Evolutionary conservation across 1,140 invertebrate genomes (phyloP).

Genomic region (Bombus difficillimus): DNA sequence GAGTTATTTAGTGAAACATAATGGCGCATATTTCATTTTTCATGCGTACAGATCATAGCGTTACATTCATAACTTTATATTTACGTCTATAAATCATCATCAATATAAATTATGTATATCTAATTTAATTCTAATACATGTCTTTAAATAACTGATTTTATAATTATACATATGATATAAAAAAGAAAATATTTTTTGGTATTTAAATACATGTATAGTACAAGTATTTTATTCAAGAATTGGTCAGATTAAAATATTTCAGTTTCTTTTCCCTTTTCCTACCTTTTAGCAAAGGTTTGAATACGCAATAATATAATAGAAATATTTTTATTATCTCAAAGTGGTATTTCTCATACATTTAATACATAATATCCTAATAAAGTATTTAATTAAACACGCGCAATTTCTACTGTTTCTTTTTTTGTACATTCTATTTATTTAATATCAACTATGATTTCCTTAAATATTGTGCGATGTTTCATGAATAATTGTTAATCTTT

Average conservation of each 20-base stretch:
- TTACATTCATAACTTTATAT: neutral
- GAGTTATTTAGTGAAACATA: neutral
- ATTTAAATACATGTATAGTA: neutral
- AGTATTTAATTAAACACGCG: constrained; percentile 1
- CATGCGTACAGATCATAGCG: neutral
- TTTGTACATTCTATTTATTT: neutral
- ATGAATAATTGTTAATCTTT: neutral
- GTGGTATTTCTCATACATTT: neutral
- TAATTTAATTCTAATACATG: neutral
- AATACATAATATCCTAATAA: neutral
- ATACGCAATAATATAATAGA: neutral
- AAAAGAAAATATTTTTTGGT: neutral
- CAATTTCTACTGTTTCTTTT: neutral
- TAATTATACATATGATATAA: constrained; percentile 1
- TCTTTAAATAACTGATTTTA: neutral
- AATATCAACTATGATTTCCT: neutral
- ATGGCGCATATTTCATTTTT: constrained; percentile 14
- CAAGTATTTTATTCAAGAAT: neutral
- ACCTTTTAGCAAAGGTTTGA: neutral
- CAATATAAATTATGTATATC: too few species aligned
- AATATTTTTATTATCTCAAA: constrained; percentile 29
- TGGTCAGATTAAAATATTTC: neutral
- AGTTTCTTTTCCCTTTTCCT: neutral
- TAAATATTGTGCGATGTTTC: neutral
- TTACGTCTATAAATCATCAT: neutral